Evolutionary conservation across 2,797 vertebrate species (phyloP).

Genomic region (Sebastes hopkinsi): DNA sequence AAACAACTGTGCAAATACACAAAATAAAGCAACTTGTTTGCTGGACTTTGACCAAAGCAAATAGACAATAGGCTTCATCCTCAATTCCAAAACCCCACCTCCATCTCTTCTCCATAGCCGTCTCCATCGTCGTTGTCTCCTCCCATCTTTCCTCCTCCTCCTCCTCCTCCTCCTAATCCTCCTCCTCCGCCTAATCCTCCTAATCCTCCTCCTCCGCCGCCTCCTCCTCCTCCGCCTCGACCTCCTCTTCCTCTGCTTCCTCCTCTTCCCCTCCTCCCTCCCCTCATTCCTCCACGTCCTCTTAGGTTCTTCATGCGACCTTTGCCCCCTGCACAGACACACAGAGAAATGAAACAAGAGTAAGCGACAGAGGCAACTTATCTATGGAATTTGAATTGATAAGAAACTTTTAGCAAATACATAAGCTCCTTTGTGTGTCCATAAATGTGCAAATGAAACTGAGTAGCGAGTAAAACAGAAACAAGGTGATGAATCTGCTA

Average conservation of each 20-base stretch:
- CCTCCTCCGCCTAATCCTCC: conserved; percentile 82
- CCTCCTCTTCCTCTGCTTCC: conserved; percentile 85
- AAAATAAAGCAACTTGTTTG: neutral
- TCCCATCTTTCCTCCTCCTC: conserved; percentile 83
- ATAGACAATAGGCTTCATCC: neutral
- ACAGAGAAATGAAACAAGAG: neutral
- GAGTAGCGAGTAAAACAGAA: neutral
- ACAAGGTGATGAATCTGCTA: neutral
- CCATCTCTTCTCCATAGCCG: conserved; percentile 90
- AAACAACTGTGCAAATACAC: neutral
- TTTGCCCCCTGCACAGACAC: conserved; percentile 78
- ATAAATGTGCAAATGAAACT: neutral
- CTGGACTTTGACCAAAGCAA: neutral
- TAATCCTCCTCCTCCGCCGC: conserved; percentile 78
- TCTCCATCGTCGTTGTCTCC: conserved; percentile 89
- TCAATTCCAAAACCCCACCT: conserved; percentile 74
- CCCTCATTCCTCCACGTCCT: conserved; percentile 89
- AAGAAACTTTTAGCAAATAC: neutral
- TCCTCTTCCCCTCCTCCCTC: conserved; percentile 85
- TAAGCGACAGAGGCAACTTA: neutral
- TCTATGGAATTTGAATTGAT: conserved; percentile 18
- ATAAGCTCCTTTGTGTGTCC: neutral
- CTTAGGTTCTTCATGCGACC: conserved; percentile 87
- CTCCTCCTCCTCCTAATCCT: conserved; percentile 82
- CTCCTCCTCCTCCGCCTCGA: conserved; percentile 78